phyloP scores from a whole-genome alignment of 1,140 invertebrate genomes.

The Capitella teleta region DNA sequence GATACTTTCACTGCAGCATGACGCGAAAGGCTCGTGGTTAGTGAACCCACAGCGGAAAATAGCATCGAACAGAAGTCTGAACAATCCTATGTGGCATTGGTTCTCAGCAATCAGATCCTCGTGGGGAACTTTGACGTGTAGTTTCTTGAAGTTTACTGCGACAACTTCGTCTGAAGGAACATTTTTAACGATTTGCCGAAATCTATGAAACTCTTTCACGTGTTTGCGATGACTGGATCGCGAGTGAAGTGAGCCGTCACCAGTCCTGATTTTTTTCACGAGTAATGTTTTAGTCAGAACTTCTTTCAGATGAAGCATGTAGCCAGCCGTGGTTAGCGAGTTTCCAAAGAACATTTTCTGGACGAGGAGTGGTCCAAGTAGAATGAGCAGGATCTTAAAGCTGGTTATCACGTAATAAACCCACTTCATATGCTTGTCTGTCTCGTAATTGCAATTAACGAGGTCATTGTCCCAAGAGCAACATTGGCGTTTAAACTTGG shows the following conservation, averaged over 20 bases:
- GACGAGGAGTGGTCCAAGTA: neutral
- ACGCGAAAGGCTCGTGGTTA: constrained; percentile 3
- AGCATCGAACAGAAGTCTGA: constrained; percentile 4
- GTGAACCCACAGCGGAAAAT: constrained; percentile 6
- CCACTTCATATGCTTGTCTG: neutral
- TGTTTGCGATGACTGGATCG: neutral
- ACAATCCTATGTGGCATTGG: neutral
- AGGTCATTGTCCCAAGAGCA: neutral
- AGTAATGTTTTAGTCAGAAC: neutral
- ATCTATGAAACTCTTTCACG: constrained; percentile 11
- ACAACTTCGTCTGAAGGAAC: constrained; percentile 13
- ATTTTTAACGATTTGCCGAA: constrained; percentile 10
- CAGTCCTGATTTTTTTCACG: neutral
- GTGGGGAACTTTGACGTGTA: constrained; percentile 11
- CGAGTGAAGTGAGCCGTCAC: neutral
- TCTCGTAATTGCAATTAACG: neutral
- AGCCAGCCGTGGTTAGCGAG: neutral
- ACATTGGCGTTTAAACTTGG: constrained; percentile 1
- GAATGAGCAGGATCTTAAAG: neutral
- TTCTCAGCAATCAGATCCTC: constrained; percentile 7
- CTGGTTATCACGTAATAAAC: neutral
- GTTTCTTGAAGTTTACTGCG: constrained; percentile 4
- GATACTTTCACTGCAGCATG: constrained; percentile 8
- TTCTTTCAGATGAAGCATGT: neutral
- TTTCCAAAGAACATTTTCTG: neutral